Evolutionary conservation across 2,888 invertebrate species (phyloP).

Genomic region (Acrobeloides nanus): DNA sequence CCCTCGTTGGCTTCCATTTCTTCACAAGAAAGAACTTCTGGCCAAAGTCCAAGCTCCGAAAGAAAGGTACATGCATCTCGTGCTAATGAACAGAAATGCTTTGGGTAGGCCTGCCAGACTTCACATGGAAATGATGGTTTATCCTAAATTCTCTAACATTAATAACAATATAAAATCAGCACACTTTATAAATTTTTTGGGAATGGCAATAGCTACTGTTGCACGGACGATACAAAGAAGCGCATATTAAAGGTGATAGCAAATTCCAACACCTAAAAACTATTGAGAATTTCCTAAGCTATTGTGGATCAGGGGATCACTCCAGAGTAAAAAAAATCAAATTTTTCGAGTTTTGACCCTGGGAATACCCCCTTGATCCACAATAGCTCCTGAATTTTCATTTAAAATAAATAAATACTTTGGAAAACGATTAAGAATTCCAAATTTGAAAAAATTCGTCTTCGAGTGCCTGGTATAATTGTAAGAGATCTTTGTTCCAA

Average conservation of each 20-base stretch:
- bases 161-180: no score
- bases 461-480: conserved; percentile 6
- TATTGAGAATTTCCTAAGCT: no score
- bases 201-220: no score
- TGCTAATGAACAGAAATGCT: neutral
- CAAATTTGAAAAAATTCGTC: neutral
- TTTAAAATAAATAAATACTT: neutral
- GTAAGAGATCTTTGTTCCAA: neutral
- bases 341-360: no score
- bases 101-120: conserved; percentile 3
- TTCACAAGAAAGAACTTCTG: neutral
- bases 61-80: conserved; percentile 4
- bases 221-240: conserved; percentile 4
- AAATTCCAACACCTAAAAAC: conserved; percentile 7
- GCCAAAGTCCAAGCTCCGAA: neutral
- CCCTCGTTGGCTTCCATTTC: no score
- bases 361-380: no score
- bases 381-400: no score
- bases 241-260: conserved; percentile 9
- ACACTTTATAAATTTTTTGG: no score
- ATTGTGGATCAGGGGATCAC: no score
- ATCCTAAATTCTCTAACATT: neutral
- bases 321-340: no score
- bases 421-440: conserved; percentile 4
- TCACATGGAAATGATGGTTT: conserved; percentile 1